These are phyloP conservation scores for Rhizoglyphus robini DNA, from an alignment of 1,140 invertebrate genomes.

Conservation along the genomic window DNA sequence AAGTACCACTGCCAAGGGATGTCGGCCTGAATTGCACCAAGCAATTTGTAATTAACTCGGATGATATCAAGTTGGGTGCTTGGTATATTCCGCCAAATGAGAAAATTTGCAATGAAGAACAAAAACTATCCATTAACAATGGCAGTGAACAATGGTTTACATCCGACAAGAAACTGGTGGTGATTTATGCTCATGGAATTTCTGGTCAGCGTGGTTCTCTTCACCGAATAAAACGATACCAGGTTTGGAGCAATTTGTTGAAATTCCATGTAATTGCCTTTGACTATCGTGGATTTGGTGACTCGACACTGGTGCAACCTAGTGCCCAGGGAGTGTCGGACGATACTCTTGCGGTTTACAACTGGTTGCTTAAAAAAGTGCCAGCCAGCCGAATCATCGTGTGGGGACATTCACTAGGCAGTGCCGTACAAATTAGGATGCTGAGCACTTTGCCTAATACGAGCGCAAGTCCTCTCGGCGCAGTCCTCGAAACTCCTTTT, in stretches of 20 bases:
- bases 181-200: conserved; percentile 79
- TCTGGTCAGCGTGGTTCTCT: conserved; percentile 59
- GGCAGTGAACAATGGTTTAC: conserved; percentile 29
- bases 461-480: conserved; percentile 42
- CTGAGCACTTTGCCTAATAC: conserved; percentile 25
- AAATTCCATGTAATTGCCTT: conserved; percentile 75
- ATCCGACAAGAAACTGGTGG: too few species aligned
- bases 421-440: conserved; percentile 23
- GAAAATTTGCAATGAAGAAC: neutral
- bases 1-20: conserved; percentile 22
- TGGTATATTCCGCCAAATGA: conserved; percentile 18
- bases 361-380: conserved; percentile 48
- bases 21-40: conserved; percentile 23
- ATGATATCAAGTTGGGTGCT: neutral
- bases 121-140: neutral
- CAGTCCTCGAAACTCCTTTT: conserved; percentile 75
- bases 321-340: conserved; percentile 65
- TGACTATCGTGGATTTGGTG: conserved; percentile 84
- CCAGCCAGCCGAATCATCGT: neutral
- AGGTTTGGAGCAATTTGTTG: conserved; percentile 50
- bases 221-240: conserved; percentile 69
- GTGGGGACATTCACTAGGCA: conserved; percentile 28
- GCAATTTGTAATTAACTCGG: neutral
- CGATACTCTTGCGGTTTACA: conserved; percentile 60
- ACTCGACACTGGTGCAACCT: conserved; percentile 54